Conservation (phyloP, 2,888 invertebrate species). For the Heliothis peltigera region DNA sequence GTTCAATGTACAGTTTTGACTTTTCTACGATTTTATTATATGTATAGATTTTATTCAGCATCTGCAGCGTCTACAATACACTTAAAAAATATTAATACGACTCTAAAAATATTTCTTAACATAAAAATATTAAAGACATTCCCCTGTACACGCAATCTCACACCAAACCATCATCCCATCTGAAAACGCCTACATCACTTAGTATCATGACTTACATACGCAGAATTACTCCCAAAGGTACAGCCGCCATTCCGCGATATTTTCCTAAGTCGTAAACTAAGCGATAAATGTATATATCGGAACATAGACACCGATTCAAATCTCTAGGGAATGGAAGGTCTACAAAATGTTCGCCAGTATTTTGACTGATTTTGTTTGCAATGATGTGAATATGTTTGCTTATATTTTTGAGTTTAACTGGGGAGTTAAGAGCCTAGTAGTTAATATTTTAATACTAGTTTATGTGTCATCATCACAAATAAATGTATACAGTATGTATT, state of each 20-base stretch:
- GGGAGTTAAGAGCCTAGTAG: conserved; percentile 43
- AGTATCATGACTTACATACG: conserved; percentile 60
- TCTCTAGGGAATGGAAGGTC: conserved; percentile 41
- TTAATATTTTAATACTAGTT: too few relatives aligned
- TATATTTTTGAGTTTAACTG: conserved; percentile 50
- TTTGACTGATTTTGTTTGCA: conserved; percentile 53
- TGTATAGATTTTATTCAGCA: too few relatives aligned
- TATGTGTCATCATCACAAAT: too few relatives aligned
- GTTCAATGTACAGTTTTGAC: too few relatives aligned
- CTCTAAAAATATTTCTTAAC: too few relatives aligned
- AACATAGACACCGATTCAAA: conserved; percentile 58
- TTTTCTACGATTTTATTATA: too few relatives aligned
- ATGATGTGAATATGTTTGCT: conserved; percentile 51
- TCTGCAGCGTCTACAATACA: too few relatives aligned
- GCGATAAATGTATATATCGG: conserved; percentile 60
- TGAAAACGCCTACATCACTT: conserved; percentile 60
- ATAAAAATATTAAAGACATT: conserved; percentile 14
- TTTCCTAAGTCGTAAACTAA: conserved; percentile 62
- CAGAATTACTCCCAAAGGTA: conserved; percentile 57
- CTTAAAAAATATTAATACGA: too few relatives aligned
- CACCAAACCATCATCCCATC: conserved; percentile 20
- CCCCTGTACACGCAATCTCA: conserved; percentile 24
- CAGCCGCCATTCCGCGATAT: conserved; percentile 51
- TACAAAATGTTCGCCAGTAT: conserved; percentile 43
- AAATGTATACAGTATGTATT: too few relatives aligned